Conservation (phyloP, 2,797 vertebrate genomes). For the Melanotaenia parkinsoni region DNA sequence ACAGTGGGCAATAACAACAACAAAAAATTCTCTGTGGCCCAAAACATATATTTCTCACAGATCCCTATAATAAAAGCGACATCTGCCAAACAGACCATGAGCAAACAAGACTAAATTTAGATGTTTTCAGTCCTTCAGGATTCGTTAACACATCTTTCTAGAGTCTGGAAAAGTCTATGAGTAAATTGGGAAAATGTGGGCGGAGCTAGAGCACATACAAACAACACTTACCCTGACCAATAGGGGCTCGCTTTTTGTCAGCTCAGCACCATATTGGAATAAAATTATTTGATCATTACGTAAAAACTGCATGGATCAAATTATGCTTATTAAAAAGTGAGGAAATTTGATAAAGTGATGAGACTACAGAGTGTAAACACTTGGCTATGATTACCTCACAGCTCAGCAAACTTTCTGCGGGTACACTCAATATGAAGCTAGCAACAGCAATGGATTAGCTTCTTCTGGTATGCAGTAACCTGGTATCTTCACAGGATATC, state of each 20-base stretch:
- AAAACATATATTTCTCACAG: not conserved
- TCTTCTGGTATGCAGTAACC: conserved; percentile 6
- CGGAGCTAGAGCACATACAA: not conserved
- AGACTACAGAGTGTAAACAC: not conserved
- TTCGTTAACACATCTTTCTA: not conserved
- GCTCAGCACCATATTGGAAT: too few relatives aligned
- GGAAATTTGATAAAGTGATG: not conserved
- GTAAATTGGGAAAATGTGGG: not conserved
- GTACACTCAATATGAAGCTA: not conserved
- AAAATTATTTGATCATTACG: not conserved
- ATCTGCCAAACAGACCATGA: not conserved
- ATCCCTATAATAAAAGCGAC: not conserved
- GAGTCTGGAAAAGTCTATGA: not conserved
- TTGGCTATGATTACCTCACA: not conserved
- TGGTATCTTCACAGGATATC: not conserved
- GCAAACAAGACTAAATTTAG: not conserved
- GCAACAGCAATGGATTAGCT: conserved; percentile 8
- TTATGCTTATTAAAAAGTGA: not conserved
- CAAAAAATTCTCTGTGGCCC: not conserved
- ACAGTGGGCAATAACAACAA: conserved; percentile 1
- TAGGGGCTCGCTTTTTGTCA: too few relatives aligned
- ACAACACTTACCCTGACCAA: too few relatives aligned
- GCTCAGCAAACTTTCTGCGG: not conserved
- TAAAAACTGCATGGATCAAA: not conserved
- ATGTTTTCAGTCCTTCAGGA: not conserved